phyloP scores from a whole-genome alignment of 2,797 vertebrate genomes.

The Trachops cirrhosus region DNA sequence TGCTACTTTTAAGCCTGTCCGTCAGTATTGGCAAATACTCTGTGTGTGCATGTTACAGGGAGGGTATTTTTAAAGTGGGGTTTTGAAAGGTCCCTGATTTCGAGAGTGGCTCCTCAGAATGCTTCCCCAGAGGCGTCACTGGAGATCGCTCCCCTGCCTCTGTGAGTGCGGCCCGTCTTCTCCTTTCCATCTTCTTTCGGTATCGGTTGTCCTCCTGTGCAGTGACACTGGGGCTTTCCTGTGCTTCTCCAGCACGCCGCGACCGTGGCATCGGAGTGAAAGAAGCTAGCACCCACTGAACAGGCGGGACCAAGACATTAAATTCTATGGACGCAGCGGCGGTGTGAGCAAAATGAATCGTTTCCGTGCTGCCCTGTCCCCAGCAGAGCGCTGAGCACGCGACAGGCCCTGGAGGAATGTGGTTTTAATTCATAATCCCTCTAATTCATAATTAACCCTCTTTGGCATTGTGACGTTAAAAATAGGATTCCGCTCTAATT shows the following conservation, averaged over 20 bases:
- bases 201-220: not conserved
- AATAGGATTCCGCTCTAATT: not conserved
- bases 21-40: not conserved
- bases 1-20: not conserved
- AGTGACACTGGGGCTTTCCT: not conserved
- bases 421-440: slow-evolving; percentile 42
- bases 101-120: not conserved
- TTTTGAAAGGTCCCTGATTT: not conserved
- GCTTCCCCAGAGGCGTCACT: not conserved
- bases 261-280: not conserved
- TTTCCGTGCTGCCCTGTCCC: not conserved
- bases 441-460: not conserved
- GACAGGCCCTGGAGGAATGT: not conserved
- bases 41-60: not conserved
- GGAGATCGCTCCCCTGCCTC: not conserved
- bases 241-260: not conserved
- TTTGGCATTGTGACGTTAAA: not conserved
- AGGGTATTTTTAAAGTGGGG: not conserved
- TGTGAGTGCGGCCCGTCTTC: not conserved
- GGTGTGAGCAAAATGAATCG: not conserved
- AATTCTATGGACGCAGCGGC: not conserved
- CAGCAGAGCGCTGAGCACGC: not conserved
- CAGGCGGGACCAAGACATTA: not conserved
- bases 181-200: not conserved
- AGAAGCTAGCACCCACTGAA: not conserved